Conservation (phyloP, 2,888 invertebrate species). For the Erynnis tages region DNA sequence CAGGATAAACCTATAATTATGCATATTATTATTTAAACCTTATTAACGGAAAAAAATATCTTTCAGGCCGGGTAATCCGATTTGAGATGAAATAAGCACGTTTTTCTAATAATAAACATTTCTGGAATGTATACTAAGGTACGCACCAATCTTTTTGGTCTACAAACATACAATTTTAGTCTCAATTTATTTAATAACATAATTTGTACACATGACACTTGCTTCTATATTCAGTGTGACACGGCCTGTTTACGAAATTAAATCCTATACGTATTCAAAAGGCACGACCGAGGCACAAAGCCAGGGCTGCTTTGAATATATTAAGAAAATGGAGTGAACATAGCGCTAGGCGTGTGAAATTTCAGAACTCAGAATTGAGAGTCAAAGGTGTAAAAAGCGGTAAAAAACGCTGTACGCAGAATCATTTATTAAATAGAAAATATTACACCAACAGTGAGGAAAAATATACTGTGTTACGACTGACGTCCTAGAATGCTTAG, state of each 20-base stretch:
- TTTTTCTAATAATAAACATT: not conserved
- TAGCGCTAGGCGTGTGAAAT: constrained; percentile 10
- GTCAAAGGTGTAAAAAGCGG: constrained; percentile 1
- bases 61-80: no score
- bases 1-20: no score
- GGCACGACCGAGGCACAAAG: constrained; percentile 18
- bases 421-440: no score
- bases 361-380: constrained; percentile 3
- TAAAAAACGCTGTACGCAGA: not conserved
- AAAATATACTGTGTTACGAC: no score
- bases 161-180: not conserved
- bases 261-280: constrained; percentile 27
- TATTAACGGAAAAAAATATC: no score
- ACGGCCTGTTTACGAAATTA: constrained; percentile 24
- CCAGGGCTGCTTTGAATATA: constrained; percentile 23
- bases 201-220: constrained; percentile 24
- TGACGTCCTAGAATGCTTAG: no score
- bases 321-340: constrained; percentile 22
- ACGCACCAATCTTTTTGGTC: not conserved
- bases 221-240: constrained; percentile 26
- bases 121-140: not conserved
- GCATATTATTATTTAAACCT: no score
- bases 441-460: no score
- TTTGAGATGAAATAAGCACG: no score
- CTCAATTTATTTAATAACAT: constrained; percentile 12